Evolutionary conservation across 2,113 vertebrate species (phyloP).

Genomic region (Eurypyga helias): DNA sequence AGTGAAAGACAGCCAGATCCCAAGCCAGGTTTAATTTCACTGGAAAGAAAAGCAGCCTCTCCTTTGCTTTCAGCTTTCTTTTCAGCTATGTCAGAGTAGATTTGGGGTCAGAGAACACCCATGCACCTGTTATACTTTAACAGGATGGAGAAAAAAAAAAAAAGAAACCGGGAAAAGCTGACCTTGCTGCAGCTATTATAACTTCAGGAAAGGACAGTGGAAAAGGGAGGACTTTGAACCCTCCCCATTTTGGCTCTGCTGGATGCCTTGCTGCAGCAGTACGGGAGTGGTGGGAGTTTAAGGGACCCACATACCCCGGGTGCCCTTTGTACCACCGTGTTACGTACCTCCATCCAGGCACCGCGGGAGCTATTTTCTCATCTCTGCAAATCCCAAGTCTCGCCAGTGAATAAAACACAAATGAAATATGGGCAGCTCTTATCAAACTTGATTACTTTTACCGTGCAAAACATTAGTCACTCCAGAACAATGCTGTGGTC

Average conservation of each 20-base stretch:
- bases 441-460: constrained; percentile 8
- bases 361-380: neutral
- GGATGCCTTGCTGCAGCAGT: neutral
- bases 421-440: constrained; percentile 24
- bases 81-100: neutral
- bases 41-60: neutral
- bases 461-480: neutral
- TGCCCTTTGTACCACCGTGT: accelerated
- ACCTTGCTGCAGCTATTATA: constrained; percentile 21
- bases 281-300: neutral
- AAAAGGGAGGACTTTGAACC: constrained; percentile 27
- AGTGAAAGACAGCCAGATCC: neutral
- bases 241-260: constrained; percentile 6
- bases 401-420: neutral
- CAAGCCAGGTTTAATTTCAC: neutral
- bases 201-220: neutral
- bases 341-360: neutral
- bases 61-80: neutral
- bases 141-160: constrained; percentile 25
- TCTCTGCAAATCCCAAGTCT: neutral
- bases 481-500: neutral
- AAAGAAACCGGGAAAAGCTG: constrained; percentile 32
- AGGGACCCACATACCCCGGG: neutral
- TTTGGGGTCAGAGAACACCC: constrained; percentile 39
- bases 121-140: neutral